Evolutionary conservation across 2,888 invertebrate species (phyloP), one percentile per base, ranked within the genome.

Genomic region (Physocephala rufipes): DNA sequence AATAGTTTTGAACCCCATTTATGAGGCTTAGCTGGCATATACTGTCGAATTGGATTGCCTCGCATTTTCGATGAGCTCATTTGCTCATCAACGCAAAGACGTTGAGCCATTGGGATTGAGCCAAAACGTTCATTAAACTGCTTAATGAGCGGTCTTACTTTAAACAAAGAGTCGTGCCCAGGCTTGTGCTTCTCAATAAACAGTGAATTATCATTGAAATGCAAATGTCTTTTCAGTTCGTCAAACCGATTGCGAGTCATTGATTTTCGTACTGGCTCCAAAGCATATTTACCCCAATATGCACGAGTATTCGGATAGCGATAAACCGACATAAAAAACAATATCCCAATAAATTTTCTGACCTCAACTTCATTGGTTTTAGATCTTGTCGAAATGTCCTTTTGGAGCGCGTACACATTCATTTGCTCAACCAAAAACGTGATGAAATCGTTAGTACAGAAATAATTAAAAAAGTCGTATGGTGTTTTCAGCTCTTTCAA

Each of bases 321-420:
- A 51, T 13, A 61, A 51, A 61, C 24, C 4, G 68, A 62, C 68
- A 68, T 61, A 13, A 26, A n/a, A 30, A 68, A 49, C 21, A 68
- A 26, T 16, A 68, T 51, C 1, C 62, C 62, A 26, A 68, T 28
- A 43, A 67, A 67, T 47, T 67, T 67, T 12, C 67, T 55, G 16
- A 68, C 15, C 21, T 68, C 68, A n/a, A 13, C 19, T 68, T 12
- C 61, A 55, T 68, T 16, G 2, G 68, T 61, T n/a, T 9, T 15
- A 49, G 61, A 68, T 47, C 13, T 45, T 5, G 61, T 49, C 9
- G n/a, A 19, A 45, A 68, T 68, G 19, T 68, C 28, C 43, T 68
- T 53, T 47, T 68, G 61, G 3, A 26, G 49, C 19, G 68, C 68
- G 49, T 68, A 68, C 21, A 68, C 47, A 45, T 61, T 68, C 30